Evolutionary conservation across 92 coral and sea anemone genomes (phyloP), one percentile per base, ranked within the genome.

Genomic region (Phenganax subtilis): DNA sequence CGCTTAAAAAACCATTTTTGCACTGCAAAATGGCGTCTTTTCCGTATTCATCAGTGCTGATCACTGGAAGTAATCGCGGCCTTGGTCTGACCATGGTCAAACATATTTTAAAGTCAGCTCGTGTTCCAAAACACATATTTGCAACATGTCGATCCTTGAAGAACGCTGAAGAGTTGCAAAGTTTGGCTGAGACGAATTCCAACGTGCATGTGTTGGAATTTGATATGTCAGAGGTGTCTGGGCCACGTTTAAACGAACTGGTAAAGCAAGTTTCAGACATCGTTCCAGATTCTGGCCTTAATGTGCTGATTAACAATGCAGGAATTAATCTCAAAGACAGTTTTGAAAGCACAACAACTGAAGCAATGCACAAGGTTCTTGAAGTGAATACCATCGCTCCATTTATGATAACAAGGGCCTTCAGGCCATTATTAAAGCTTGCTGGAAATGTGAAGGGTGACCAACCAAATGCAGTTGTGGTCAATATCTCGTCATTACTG

Each of bases 21-120:
- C 47, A 37, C 47, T 1, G 47, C 47, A 65, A 57, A 64, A 85
- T 82, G 88, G 81, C 81, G 29, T 9, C 57, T 65, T 69, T 70
- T 37, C 81, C 17, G 25, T 81, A 77, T 76, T 54, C 59, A 52
- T 75, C 90, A 55, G 89, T 91, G 8, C 73, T 91, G 30, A 89
- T 91, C 52, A 91, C 96, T 8, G 96, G 96, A 53, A 65, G 87
- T 31, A 89, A 84, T 84, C 87, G 92, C 31, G 96, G 96, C 37
- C 84, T 91, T 71, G 96, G 96, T 15, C 80, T 91, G 68, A 92
- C 83, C 66, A 75, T 91, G 62, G 84, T 91, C 53, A 90, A 90
- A 80, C 97, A 89, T 71, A 80, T 91, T 52, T 72, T 91, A 11
- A 28, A 62, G 30, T 89, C 87, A 10, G 64, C 85, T 15, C 69